A percentile compares a stretch with the other conserved stretches of the same genome.
phyloP scores from a whole-genome alignment of 37 sponge, comb jelly and placozoan species.

The Geodia barretti region DNA sequence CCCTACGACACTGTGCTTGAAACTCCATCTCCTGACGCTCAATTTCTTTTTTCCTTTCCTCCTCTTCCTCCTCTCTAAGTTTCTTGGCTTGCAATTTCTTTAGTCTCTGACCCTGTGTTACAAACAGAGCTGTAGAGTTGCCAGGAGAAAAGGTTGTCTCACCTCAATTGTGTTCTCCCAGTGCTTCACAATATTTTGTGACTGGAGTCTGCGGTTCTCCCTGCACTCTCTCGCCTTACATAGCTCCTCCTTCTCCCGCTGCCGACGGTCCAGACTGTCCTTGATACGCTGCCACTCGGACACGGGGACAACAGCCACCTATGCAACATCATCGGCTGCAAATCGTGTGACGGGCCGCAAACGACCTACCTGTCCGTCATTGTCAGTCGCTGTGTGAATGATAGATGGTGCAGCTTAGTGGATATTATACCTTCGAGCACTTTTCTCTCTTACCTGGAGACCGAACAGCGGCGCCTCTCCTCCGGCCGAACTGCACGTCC shows the following conservation, averaged over 20 bases:
- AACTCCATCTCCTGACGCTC: constrained; percentile 79
- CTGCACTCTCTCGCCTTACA: not conserved
- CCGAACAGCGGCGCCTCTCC: too few relatives aligned
- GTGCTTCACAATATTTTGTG: constrained; percentile 57
- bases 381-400: too few relatives aligned
- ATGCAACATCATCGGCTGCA: too few relatives aligned
- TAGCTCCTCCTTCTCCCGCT: not conserved
- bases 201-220: not conserved
- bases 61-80: constrained; percentile 70
- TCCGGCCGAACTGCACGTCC: too few relatives aligned
- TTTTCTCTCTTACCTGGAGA: too few relatives aligned
- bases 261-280: not conserved
- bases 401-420: too few relatives aligned
- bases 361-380: too few relatives aligned
- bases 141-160: not conserved
- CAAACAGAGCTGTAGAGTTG: not conserved
- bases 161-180: constrained; percentile 89
- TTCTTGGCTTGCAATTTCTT: constrained; percentile 68
- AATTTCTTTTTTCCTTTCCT: constrained; percentile 66
- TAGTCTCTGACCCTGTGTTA: constrained; percentile 71
- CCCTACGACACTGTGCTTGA: constrained; percentile 75
- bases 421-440: too few relatives aligned
- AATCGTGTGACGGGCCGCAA: too few relatives aligned
- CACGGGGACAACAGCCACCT: constrained; percentile 6
- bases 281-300: constrained; percentile 7